A percentile compares a stretch with the other conserved stretches of the same genome.
Conservation (phyloP, 64 coral and sea anemone species). For the Orbicella faveolata region DNA sequence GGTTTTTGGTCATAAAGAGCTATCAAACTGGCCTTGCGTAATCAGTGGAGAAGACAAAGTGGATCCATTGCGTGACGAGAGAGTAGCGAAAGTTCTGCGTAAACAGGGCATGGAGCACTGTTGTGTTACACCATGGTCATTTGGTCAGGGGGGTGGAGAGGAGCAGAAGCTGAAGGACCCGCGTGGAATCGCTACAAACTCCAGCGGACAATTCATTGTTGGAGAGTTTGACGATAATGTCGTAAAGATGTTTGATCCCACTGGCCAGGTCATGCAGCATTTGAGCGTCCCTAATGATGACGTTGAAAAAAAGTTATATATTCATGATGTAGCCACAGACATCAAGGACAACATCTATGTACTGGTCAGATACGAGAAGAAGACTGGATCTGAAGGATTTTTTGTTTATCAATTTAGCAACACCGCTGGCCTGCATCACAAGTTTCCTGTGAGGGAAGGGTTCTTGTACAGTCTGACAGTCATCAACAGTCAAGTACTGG, state of each 20-base stretch:
- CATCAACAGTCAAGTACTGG: slow-evolving; percentile 13
- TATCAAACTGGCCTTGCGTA: too few species aligned
- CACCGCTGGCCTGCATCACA: background rate
- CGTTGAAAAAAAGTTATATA: background rate
- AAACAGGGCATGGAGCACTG: background rate
- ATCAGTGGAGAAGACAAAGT: too few species aligned
- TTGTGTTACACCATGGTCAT: background rate
- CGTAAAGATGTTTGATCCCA: slow-evolving; percentile 9
- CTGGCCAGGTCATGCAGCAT: background rate
- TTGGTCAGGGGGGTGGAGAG: slow-evolving; percentile 1
- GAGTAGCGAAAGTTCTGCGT: too few species aligned
- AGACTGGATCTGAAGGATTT: background rate
- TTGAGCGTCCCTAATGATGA: background rate
- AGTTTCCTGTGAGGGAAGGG: background rate
- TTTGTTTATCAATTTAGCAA: background rate
- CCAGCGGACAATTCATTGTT: slow-evolving; percentile 25
- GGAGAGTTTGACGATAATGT: background rate
- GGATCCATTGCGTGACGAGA: too few species aligned
- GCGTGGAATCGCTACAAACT: slow-evolving; percentile 19
- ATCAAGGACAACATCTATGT: slow-evolving; percentile 12
- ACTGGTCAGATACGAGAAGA: background rate
- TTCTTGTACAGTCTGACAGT: background rate
- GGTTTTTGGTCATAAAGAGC: too few species aligned
- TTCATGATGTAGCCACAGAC: slow-evolving; percentile 2
- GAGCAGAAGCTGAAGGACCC: background rate